These are phyloP conservation scores for Catamblyrhynchus diadema DNA, from an alignment of 2,797 vertebrate genomes.

Conservation along the genomic window DNA sequence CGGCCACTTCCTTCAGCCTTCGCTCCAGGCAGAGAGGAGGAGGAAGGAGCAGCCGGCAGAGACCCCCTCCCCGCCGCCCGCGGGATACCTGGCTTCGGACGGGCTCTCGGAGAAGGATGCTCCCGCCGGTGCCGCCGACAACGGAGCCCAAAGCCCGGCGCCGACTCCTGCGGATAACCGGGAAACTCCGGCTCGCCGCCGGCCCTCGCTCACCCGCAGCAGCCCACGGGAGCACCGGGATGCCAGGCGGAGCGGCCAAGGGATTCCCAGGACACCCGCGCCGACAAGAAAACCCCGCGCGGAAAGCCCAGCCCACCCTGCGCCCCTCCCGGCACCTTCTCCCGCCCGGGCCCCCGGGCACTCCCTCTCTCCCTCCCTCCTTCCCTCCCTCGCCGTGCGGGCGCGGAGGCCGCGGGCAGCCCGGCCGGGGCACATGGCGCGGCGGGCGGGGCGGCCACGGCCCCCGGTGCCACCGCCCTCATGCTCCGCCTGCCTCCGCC, in stretches of 20 bases:
- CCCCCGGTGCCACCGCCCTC: not conserved
- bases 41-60: not conserved
- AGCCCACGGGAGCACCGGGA: not conserved
- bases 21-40: not conserved
- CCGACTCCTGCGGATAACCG: not conserved
- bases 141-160: not conserved
- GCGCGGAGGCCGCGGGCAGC: not conserved
- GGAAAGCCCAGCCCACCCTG: not conserved
- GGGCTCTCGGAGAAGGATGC: not conserved
- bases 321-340: not conserved
- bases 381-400: not conserved
- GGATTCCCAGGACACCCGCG: not conserved
- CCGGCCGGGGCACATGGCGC: not conserved
- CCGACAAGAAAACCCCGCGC: not conserved
- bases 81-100: not conserved
- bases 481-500: not conserved
- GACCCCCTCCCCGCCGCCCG: not conserved
- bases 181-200: not conserved
- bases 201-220: not conserved
- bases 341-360: not conserved
- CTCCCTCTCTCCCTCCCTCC: not conserved
- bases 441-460: not conserved
- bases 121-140: not conserved
- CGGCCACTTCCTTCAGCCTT: accelerated
- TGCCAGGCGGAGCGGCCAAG: not conserved